Base-by-base conservation (phyloP, 2,888 invertebrate genomes). In the Mythimna loreyi region DNA sequence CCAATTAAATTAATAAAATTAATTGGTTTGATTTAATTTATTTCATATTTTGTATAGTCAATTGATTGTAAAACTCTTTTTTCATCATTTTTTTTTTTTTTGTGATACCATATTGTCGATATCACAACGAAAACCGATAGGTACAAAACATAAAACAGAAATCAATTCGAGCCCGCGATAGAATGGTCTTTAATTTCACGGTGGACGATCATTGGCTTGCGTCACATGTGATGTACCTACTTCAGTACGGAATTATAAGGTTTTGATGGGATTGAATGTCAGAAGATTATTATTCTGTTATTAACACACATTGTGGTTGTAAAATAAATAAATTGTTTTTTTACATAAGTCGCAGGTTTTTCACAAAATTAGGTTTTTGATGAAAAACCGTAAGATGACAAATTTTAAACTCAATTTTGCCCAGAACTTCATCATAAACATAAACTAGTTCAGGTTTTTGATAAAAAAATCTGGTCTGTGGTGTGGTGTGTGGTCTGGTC, bases 101-200 rank as follows among this genome's bases (percentile, higher is more conserved):
- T n/a, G n/a, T 45, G 43, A 45, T 45, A 7, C 8, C 7, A 11
- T 16, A 21, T 47, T 47, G 19, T 33, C 8, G 9, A n/a, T 21
- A 30, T 65, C 13, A 33, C 13, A 23, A 8, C 30, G 13, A 19
- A 61, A 56, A 52, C 36, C 28, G n/a, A 21, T 33, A 65, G 30
- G 68, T 25, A 40, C n/a, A 40, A 28, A 63, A 49, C 23, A 9
- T 50, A 55, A 45, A 66, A 45, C 43, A 40, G 50, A 49, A 72
- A 69, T 69, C 79, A 69, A 79, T 80, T 72, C 53, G 55, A 55
- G 21, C 50, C 9, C 40, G 65, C 77, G 80, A 76, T 72, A 25
- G 53, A 72, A 58, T 47, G 52, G 47, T 30, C 63, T 72, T 81
- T 78, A 63, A 81, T 81, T 81, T 81, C 72, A 81, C 72, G 82